These are phyloP conservation scores for Xestia sexstrigata DNA, from an alignment of 2,888 invertebrate species.

Conservation along the genomic window DNA sequence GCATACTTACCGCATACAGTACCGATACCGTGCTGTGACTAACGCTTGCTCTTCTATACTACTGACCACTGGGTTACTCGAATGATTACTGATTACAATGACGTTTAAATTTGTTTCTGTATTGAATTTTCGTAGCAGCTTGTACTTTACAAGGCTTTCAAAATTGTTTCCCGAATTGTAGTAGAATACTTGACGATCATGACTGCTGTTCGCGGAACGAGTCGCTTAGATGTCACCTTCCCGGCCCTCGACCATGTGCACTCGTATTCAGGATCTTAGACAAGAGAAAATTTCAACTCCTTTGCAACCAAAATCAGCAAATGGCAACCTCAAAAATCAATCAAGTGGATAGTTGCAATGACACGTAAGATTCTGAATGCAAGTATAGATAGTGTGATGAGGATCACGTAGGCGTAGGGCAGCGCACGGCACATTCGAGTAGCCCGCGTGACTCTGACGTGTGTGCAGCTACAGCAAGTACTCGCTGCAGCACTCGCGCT, in stretches of 20 bases:
- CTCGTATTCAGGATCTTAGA: conserved; percentile 40
- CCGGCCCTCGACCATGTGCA: conserved; percentile 5
- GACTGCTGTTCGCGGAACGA: conserved; percentile 35
- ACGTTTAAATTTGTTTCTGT: neutral
- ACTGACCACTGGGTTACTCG: conserved; percentile 42
- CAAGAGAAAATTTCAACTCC: neutral
- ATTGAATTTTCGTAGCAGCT: conserved; percentile 24
- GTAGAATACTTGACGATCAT: conserved; percentile 40
- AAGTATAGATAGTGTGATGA: conserved; percentile 31
- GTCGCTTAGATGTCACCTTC: conserved; percentile 44
- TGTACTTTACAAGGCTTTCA: conserved; percentile 47
- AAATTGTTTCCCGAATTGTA: conserved; percentile 27
- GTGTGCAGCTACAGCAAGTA: conserved; percentile 84
- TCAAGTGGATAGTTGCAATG: neutral
- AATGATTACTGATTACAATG: conserved; percentile 22
- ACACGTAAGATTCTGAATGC: conserved; percentile 19
- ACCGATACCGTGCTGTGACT: conserved; percentile 46
- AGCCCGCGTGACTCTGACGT: conserved; percentile 22
- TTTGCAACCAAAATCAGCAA: neutral
- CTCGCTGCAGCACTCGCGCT: conserved; percentile 89
- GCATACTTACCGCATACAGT: conserved; percentile 4
- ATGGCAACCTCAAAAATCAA: neutral
- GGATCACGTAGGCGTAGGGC: conserved; percentile 24
- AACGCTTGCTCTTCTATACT: conserved; percentile 49
- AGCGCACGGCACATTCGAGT: conserved; percentile 34